These are phyloP conservation scores for Indicator indicator DNA, from an alignment of 2,113 vertebrate species.

Conservation along the genomic window DNA sequence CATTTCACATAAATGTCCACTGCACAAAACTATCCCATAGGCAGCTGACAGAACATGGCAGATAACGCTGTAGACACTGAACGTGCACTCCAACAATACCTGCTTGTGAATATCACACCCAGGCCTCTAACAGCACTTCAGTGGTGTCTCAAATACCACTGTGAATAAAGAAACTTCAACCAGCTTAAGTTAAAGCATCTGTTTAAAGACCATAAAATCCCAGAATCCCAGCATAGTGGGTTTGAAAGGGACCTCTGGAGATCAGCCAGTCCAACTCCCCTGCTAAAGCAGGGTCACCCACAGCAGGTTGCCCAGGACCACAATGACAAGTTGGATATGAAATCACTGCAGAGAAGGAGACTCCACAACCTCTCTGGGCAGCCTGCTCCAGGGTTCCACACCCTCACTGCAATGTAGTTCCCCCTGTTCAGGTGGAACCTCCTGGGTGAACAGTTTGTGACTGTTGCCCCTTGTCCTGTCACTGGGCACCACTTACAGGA, in stretches of 20 bases:
- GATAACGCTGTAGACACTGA: not conserved
- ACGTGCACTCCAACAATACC: not conserved
- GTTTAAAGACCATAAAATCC: not conserved
- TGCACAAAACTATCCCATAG: not conserved
- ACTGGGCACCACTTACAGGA: too few relatives aligned
- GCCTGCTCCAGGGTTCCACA: not conserved
- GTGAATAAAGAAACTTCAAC: not conserved
- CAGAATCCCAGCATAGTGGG: not conserved
- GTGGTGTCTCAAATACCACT: not conserved
- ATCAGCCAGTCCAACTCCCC: not conserved
- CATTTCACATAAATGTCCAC: not conserved
- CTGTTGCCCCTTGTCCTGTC: too few relatives aligned
- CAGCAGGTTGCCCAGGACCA: not conserved
- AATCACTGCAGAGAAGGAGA: not conserved
- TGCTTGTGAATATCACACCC: not conserved
- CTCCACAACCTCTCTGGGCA: not conserved
- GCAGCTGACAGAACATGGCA: not conserved
- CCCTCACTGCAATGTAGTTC: not conserved
- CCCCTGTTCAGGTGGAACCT: not conserved
- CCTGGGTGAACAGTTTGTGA: not conserved
- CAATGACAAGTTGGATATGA: not conserved
- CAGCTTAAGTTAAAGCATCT: too few relatives aligned
- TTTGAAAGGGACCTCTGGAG: not conserved
- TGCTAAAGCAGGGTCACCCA: not conserved
- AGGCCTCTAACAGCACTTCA: not conserved